Evolutionary conservation across 1,140 invertebrate species (phyloP).

Genomic region (Drosophila santomea): DNA sequence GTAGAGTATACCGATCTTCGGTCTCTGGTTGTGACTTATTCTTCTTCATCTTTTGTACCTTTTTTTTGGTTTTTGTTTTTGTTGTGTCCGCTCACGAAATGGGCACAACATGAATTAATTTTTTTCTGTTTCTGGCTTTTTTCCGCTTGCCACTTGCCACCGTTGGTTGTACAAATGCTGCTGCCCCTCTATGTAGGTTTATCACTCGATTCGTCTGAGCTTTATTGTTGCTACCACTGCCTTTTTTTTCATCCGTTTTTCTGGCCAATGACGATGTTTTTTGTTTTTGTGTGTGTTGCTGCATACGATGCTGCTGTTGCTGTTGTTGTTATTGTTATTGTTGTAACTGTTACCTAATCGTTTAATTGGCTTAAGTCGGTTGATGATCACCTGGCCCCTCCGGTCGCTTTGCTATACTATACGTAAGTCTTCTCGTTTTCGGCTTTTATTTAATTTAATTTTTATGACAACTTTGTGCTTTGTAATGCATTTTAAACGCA

Average conservation of each 20-base stretch:
- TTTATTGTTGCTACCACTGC: constrained; percentile 54
- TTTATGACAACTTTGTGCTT: constrained; percentile 77
- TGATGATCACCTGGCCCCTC: constrained; percentile 25
- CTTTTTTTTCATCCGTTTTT: constrained; percentile 21
- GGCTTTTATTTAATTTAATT: constrained; percentile 74
- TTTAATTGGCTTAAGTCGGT: constrained; percentile 81
- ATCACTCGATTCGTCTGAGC: constrained; percentile 57
- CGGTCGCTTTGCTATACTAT: constrained; percentile 18
- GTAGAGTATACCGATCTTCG: not conserved
- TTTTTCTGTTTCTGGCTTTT: constrained; percentile 67
- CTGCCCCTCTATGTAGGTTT: constrained; percentile 75
- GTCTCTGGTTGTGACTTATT: constrained; percentile 26
- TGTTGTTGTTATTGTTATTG: constrained; percentile 49
- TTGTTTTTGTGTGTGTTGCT: constrained; percentile 9
- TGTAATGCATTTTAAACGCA: constrained; percentile 76
- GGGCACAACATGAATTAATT: constrained; percentile 81
- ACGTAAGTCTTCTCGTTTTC: constrained; percentile 19
- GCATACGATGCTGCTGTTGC: constrained; percentile 46
- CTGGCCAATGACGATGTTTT: constrained; percentile 46
- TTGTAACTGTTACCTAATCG: constrained; percentile 81
- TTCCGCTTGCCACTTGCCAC: constrained; percentile 33
- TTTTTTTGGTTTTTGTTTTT: constrained; percentile 1
- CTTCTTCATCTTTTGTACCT: constrained; percentile 13
- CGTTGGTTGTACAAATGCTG: constrained; percentile 57
- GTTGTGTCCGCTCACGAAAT: constrained; percentile 67